phyloP scores from a whole-genome alignment of 2,888 invertebrate species.

The Acrobasis consociella region DNA sequence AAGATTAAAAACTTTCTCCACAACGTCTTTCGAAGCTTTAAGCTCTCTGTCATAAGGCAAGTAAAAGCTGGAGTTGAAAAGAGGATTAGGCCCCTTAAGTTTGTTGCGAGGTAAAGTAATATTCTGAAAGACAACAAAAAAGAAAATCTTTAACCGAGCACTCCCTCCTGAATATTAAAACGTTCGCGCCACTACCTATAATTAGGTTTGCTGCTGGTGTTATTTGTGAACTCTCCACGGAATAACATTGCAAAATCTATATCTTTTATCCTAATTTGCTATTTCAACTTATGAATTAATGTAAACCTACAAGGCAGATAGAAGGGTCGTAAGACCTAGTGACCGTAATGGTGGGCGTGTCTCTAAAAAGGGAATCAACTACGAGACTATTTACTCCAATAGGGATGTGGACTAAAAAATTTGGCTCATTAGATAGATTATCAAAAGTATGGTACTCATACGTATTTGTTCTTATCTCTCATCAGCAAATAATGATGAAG shows the following conservation, averaged over 20 bases:
- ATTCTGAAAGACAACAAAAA: constrained; percentile 67
- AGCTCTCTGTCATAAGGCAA: constrained; percentile 75
- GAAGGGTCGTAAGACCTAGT: too few species aligned
- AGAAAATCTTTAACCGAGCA: constrained; percentile 55
- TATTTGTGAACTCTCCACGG: constrained; percentile 29
- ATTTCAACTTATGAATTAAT: too few species aligned
- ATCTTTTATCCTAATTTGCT: too few species aligned
- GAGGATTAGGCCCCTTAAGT: constrained; percentile 77
- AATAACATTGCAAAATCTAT: not conserved
- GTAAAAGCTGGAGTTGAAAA: constrained; percentile 74
- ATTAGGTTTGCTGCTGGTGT: constrained; percentile 48
- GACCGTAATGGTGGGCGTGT: too few species aligned
- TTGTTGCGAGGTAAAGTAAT: constrained; percentile 75
- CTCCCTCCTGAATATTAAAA: constrained; percentile 61
- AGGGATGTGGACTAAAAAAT: too few species aligned
- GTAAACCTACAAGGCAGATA: too few species aligned
- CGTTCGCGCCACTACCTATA: constrained; percentile 47
- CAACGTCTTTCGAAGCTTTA: constrained; percentile 63
- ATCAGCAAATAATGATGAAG: too few species aligned
- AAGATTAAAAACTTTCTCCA: constrained; percentile 71
- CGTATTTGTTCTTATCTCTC: too few species aligned
- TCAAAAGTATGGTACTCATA: too few species aligned
- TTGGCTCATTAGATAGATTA: too few species aligned
- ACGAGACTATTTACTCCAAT: too few species aligned
- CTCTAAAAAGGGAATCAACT: too few species aligned